Conservation (phyloP, 64 coral and sea anemone genomes). For the Porites lutea region DNA sequence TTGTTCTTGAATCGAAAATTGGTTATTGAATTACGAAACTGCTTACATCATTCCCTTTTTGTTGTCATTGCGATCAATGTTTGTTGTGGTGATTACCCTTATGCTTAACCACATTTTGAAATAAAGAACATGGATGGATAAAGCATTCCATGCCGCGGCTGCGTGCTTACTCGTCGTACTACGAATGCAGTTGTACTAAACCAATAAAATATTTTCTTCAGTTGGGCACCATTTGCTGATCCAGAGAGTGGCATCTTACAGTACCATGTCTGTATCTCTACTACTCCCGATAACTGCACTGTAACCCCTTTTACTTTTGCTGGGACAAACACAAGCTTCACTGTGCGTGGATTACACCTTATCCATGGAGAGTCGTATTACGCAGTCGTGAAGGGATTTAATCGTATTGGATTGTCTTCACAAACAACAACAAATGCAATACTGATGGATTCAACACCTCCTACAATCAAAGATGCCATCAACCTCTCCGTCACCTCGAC, state of each 20-base stretch:
- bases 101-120: no score
- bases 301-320: conserved; percentile 22
- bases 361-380: conserved; percentile 65
- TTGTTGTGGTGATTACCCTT: no score
- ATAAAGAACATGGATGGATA: no score
- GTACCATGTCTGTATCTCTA: conserved; percentile 72
- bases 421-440: conserved; percentile 58
- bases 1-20: no score
- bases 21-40: no score
- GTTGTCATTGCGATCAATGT: no score
- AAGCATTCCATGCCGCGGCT: no score
- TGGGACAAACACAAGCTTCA: conserved; percentile 52
- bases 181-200: background rate
- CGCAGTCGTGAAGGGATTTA: conserved; percentile 62
- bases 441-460: conserved; percentile 66
- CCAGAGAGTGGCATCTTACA: conserved; percentile 64
- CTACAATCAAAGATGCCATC: conserved; percentile 36
- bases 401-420: conserved; percentile 57
- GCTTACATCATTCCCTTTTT: no score
- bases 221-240: conserved; percentile 77
- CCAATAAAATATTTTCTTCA: background rate
- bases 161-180: no score
- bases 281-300: conserved; percentile 44
- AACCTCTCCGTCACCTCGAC: background rate
- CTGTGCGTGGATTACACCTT: conserved; percentile 55